phyloP scores from a whole-genome alignment of 2,113 vertebrate genomes.

The Tringa solitaria region DNA sequence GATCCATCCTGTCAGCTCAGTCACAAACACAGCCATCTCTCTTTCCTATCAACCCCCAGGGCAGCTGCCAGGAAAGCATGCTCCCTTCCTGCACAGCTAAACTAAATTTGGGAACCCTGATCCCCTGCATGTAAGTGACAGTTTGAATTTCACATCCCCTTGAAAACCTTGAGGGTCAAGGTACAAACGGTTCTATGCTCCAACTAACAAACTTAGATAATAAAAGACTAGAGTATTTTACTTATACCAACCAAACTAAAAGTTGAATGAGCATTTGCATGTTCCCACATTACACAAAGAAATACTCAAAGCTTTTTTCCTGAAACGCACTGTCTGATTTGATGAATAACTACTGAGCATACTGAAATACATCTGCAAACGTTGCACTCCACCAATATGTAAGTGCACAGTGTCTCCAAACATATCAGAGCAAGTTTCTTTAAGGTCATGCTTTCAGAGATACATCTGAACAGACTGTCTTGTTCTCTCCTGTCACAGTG shows the following conservation, averaged over 20 bases:
- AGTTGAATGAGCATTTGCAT: neutral
- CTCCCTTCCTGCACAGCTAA: neutral
- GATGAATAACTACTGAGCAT: neutral
- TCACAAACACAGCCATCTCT: neutral
- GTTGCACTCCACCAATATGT: fast-evolving
- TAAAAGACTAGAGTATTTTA: neutral
- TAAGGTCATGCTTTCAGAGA: neutral
- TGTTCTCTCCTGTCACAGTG: neutral
- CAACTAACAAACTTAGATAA: neutral
- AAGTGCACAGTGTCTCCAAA: neutral
- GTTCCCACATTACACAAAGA: neutral
- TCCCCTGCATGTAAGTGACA: neutral
- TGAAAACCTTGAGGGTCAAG: neutral
- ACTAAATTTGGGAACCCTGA: conserved; percentile 6
- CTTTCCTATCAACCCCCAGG: neutral
- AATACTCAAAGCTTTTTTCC: neutral
- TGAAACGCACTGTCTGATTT: neutral
- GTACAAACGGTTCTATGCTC: neutral
- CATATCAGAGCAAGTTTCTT: neutral
- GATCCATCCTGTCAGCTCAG: neutral
- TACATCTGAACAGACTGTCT: neutral
- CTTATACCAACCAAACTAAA: neutral
- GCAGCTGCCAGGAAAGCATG: neutral
- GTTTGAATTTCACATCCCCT: neutral
- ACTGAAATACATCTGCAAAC: neutral